Base-by-base conservation (phyloP, 2,797 vertebrate genomes). In the Synanceia verrucosa region DNA sequence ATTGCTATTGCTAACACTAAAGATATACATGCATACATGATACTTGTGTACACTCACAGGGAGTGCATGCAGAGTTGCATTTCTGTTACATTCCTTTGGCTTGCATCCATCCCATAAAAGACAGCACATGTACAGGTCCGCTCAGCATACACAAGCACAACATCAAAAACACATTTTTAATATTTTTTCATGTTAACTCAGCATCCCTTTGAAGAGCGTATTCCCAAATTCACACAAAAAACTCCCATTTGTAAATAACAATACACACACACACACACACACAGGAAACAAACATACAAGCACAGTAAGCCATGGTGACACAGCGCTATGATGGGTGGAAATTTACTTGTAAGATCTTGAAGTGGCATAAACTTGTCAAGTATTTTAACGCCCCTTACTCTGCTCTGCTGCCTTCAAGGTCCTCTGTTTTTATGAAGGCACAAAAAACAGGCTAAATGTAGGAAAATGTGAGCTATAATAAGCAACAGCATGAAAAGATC, bases 31-130 rank as follows among this genome's bases (percentile, higher is more conserved):
- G 14, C 13, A 47, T 41, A 21, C 24, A 28, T 46, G 50, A 68
- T 23, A 39, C 16, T 21, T 1, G n/a, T 33, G 21, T 14, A 29
- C 24, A n/a, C 16, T 34, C 46, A 50, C 16, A 46, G 8, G n/a
- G n/a, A n/a, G n/a, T n/a, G n/a, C n/a, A n/a, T n/a, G n/a, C n/a
- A 24, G 18, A 66, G 50, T 58, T 69, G 56, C 60, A 65, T 72
- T 28, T 69, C 56, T 43, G 10, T 68, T 64, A 26, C 47, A 55
- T 37, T 58, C 24, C 36, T 36, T 58, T 44, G 46, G 31, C 14
- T 37, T 31, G 16, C 31, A 47, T 73, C 47, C 43, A 52, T 50
- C 57, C 37, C n/a, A 19, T 24, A 66, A 41, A 13, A 62, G 39
- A 6, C 31, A 65, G 44, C 59, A 43, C 46, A 65, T 29, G 9